A percentile compares a stretch with the other conserved stretches of the same genome.
Conservation (phyloP, 2,113 vertebrate species). For the Fukomys damarensis region DNA sequence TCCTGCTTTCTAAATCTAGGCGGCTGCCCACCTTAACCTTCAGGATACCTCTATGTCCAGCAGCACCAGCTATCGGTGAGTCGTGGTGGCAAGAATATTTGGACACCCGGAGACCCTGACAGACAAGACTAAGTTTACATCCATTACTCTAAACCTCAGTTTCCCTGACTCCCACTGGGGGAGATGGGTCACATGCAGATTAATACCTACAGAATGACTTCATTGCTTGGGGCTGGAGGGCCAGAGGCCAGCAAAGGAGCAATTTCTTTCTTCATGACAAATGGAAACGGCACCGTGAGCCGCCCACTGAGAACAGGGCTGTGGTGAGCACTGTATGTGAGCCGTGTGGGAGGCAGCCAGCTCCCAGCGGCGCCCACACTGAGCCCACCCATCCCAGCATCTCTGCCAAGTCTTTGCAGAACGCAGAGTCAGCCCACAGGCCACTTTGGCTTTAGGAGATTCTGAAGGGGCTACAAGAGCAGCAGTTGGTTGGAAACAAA, state of each 20-base stretch:
- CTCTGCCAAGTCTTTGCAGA: neutral
- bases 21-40: neutral
- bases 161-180: neutral
- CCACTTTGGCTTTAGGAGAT: neutral
- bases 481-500: neutral
- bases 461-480: neutral
- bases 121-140: neutral
- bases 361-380: no score
- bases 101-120: neutral
- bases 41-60: neutral
- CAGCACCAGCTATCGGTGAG: no score
- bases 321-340: fast-evolving
- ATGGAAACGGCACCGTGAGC: neutral
- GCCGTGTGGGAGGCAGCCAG: neutral
- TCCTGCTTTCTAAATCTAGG: neutral
- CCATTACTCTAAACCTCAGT: neutral
- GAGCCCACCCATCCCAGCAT: fast-evolving
- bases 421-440: no score
- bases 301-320: neutral
- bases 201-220: neutral
- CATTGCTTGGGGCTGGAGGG: neutral
- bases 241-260: neutral
- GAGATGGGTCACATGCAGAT: neutral
- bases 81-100: neutral
- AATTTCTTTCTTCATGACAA: neutral